Percentiles rank a stretch among this genome's conserved stretches.
phyloP scores from a whole-genome alignment of 2,797 vertebrate species.

The Gobio occitaniae region DNA sequence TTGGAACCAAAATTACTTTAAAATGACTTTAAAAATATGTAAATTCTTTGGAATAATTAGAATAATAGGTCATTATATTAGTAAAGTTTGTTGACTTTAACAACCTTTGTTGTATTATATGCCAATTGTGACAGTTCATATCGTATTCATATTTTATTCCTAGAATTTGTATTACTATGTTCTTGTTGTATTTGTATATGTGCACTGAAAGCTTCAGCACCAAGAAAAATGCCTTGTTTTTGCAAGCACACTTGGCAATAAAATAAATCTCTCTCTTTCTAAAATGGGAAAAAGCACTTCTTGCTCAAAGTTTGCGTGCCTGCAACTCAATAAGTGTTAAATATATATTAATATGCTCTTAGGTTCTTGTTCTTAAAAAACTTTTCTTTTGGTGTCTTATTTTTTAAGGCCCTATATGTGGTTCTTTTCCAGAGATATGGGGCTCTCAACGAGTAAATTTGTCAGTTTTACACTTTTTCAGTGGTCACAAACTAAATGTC shows the following conservation, averaged over 20 bases:
- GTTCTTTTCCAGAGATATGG: neutral
- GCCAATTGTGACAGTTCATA: neutral
- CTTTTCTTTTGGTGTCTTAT: neutral
- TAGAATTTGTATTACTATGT: too few relatives aligned
- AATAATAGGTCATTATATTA: too few relatives aligned
- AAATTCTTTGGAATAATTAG: too few relatives aligned
- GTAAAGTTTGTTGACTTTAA: too few relatives aligned
- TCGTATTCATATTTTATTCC: too few relatives aligned
- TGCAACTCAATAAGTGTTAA: neutral
- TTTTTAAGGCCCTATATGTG: neutral
- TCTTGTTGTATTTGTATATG: too few relatives aligned
- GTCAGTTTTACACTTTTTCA: neutral
- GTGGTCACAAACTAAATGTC: neutral
- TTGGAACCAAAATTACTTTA: neutral
- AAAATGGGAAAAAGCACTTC: neutral
- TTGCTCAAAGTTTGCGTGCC: neutral
- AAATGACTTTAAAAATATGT: neutral
- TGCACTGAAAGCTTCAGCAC: too few relatives aligned
- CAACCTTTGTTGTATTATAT: neutral
- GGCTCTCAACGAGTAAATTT: neutral
- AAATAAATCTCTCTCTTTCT: too few relatives aligned
- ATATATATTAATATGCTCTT: neutral
- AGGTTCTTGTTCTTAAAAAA: neutral
- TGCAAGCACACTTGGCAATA: too few relatives aligned
- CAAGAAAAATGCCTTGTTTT: too few relatives aligned